These are phyloP conservation scores for Amyelois transitella DNA, from an alignment of 1,140 invertebrate genomes.

Conservation along the genomic window DNA sequence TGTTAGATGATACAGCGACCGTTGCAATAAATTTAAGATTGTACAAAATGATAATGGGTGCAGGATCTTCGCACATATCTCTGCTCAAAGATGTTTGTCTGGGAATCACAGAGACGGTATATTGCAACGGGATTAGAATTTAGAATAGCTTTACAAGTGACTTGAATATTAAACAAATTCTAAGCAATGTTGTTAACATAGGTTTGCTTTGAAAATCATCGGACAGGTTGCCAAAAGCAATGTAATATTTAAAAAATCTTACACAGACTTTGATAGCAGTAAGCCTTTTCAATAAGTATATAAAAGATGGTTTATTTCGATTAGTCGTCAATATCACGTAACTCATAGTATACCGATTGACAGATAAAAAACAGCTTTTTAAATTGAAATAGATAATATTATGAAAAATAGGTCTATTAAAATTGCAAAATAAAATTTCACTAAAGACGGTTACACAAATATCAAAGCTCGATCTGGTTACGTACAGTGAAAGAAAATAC, in stretches of 20 bases:
- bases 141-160: constrained; percentile 42
- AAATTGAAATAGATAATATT: background rate
- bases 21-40: background rate
- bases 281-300: too few relatives aligned
- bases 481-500: background rate
- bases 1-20: background rate
- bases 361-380: background rate
- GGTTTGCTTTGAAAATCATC: background rate
- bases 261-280: too few relatives aligned
- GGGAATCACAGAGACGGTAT: constrained; percentile 27
- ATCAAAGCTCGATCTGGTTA: background rate
- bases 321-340: too few relatives aligned
- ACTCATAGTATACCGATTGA: too few relatives aligned
- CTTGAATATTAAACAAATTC: constrained; percentile 46
- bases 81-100: constrained; percentile 20
- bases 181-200: background rate
- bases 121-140: constrained; percentile 21
- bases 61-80: constrained; percentile 5
- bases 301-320: too few relatives aligned
- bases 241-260: too few relatives aligned
- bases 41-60: background rate
- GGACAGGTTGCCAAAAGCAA: background rate
- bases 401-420: too few relatives aligned
- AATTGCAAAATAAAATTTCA: too few relatives aligned
- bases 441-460: background rate